Evolutionary conservation across 2,113 vertebrate species (phyloP).

Genomic region (Leucosticte australis): DNA sequence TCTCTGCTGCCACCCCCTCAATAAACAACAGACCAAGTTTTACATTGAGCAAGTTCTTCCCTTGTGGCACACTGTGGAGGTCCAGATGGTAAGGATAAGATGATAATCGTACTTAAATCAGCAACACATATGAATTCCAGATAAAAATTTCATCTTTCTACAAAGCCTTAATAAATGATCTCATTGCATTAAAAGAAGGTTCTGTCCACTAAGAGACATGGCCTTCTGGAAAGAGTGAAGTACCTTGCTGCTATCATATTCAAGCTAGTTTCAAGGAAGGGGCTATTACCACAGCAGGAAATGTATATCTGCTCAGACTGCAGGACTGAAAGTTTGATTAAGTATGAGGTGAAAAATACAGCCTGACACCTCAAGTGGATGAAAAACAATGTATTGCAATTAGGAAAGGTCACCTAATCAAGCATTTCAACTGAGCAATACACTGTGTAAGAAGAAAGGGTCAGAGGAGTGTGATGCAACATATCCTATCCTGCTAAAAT

Average conservation of each 20-base stretch:
- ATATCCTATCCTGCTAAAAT: neutral
- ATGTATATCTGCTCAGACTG: neutral
- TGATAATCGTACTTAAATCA: neutral
- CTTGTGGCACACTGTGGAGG: neutral
- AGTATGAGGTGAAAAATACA: slow-evolving; percentile 6
- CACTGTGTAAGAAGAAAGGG: neutral
- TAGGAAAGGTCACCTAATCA: neutral
- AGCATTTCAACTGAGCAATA: neutral
- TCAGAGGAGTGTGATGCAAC: neutral
- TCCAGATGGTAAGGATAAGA: neutral
- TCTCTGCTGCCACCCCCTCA: neutral
- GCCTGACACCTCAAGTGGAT: neutral
- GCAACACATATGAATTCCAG: neutral
- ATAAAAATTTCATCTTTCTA: neutral
- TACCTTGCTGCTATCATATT: neutral
- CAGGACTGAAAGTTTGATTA: slow-evolving; percentile 13
- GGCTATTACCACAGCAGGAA: neutral
- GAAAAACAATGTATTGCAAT: neutral
- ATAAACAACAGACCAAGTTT: neutral
- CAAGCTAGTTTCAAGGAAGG: neutral
- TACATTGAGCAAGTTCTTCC: neutral
- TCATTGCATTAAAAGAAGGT: neutral
- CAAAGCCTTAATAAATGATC: neutral
- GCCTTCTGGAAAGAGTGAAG: neutral
- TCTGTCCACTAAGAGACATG: neutral